These are phyloP conservation scores for Tetragnatha montana DNA, from an alignment of 2,888 invertebrate genomes.

Conservation along the genomic window DNA sequence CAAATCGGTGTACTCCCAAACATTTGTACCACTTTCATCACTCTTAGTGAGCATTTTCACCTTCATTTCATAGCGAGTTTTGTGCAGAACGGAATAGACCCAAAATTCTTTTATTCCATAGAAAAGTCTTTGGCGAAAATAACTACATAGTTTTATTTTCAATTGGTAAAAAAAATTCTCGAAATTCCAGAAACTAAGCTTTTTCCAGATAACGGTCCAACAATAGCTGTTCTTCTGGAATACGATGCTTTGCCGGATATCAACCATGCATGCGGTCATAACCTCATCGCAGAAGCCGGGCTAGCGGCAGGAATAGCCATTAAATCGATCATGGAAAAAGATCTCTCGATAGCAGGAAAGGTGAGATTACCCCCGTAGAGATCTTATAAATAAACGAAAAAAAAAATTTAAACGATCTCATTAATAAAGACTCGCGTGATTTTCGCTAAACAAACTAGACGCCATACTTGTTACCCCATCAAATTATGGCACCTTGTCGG, in stretches of 20 bases:
- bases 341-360: slow-evolving; percentile 40
- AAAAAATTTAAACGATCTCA: background rate
- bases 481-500: too few species aligned
- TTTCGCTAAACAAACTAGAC: background rate
- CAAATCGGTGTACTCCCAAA: too few species aligned
- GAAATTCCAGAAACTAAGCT: too few species aligned
- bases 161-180: too few species aligned
- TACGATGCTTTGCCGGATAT: slow-evolving; percentile 76
- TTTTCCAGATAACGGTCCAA: slow-evolving; percentile 28
- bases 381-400: background rate
- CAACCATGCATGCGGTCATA: slow-evolving; percentile 76
- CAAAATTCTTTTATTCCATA: too few species aligned
- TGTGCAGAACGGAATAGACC: too few species aligned
- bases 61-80: too few species aligned
- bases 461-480: background rate
- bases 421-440: background rate
- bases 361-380: slow-evolving; percentile 15
- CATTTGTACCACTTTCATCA: too few species aligned
- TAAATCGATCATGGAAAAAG: slow-evolving; percentile 52
- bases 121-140: too few species aligned
- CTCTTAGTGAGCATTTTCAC: too few species aligned
- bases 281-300: slow-evolving; percentile 75
- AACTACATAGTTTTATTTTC: too few species aligned
- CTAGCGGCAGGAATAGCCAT: slow-evolving; percentile 74
- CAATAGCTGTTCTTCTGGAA: slow-evolving; percentile 75